Evolutionary conservation across 2,113 vertebrate species (phyloP).

Genomic region (Cisticola juncidis): DNA sequence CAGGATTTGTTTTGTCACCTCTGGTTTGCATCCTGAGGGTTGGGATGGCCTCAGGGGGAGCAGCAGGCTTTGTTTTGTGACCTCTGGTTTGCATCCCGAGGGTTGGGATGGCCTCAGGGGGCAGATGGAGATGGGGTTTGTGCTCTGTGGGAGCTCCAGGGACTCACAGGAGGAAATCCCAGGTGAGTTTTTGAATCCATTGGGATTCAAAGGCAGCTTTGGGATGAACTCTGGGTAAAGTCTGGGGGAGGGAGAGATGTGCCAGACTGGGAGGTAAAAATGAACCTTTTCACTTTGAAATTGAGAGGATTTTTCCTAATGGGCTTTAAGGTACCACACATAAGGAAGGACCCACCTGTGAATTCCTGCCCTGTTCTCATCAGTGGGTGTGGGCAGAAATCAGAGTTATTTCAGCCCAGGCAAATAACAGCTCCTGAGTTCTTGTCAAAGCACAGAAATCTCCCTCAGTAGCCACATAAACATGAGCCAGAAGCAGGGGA

Average conservation of each 20-base stretch:
- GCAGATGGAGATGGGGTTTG: not conserved
- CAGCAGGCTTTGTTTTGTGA: too few relatives aligned
- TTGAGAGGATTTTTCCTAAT: fast-evolving
- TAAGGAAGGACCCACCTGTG: fast-evolving
- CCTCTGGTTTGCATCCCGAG: too few relatives aligned
- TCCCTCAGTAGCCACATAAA: not conserved
- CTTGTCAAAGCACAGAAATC: not conserved
- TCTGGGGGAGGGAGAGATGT: not conserved
- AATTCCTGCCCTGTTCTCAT: not conserved
- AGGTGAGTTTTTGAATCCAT: not conserved
- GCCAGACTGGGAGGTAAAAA: not conserved
- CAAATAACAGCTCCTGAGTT: not conserved
- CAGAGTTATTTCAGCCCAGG: not conserved
- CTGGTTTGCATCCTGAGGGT: too few relatives aligned
- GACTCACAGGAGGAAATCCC: not conserved
- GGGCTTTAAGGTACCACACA: not conserved
- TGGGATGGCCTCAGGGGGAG: not conserved
- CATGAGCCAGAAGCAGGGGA: not conserved
- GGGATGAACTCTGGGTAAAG: not conserved
- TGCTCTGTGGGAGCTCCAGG: not conserved
- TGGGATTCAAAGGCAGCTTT: not conserved
- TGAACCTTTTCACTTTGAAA: fast-evolving
- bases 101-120: not conserved
- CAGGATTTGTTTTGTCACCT: too few relatives aligned
- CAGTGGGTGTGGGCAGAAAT: not conserved